Evolutionary conservation across 2,113 vertebrate genomes (phyloP).

Genomic region (Cottus gobio): DNA sequence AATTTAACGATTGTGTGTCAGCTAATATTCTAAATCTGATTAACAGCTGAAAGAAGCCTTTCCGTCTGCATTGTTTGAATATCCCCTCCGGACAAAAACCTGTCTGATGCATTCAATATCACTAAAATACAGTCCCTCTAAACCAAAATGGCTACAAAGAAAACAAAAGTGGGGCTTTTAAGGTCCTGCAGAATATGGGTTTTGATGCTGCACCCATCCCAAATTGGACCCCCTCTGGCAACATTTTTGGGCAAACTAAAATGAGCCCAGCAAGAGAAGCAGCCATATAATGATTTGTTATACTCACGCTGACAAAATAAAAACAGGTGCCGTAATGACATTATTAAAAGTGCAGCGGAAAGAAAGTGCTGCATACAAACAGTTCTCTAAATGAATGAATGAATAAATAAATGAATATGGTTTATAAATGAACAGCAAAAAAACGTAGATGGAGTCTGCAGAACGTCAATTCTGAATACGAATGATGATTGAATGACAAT

Average conservation of each 20-base stretch:
- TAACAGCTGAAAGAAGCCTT: slow-evolving; percentile 36
- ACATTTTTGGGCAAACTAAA: slow-evolving; percentile 45
- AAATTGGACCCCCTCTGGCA: slow-evolving; percentile 53
- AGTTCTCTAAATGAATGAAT: slow-evolving; percentile 24
- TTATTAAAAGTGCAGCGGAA: slow-evolving; percentile 19
- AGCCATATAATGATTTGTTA: slow-evolving; percentile 34
- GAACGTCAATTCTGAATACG: neutral
- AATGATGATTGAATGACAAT: neutral
- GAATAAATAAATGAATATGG: slow-evolving; percentile 12
- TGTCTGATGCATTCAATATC: slow-evolving; percentile 43
- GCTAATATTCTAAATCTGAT: slow-evolving; percentile 54
- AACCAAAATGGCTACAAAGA: slow-evolving; percentile 24
- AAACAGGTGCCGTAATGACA: slow-evolving; percentile 1
- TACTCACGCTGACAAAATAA: no score
- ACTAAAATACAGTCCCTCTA: slow-evolving; percentile 25
- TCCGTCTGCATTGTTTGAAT: slow-evolving; percentile 35
- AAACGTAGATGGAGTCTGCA: neutral
- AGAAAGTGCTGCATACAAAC: slow-evolving; percentile 6
- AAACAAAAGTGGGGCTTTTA: slow-evolving; percentile 46
- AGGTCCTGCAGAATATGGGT: slow-evolving; percentile 55
- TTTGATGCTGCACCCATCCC: slow-evolving; percentile 35
- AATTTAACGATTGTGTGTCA: slow-evolving; percentile 36
- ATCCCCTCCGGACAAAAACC: slow-evolving; percentile 32
- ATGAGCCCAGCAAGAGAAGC: slow-evolving; percentile 33
- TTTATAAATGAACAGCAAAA: slow-evolving; percentile 6